These are phyloP conservation scores for Leptopilina boulardi DNA, from an alignment of 1,140 invertebrate species.

Conservation along the genomic window DNA sequence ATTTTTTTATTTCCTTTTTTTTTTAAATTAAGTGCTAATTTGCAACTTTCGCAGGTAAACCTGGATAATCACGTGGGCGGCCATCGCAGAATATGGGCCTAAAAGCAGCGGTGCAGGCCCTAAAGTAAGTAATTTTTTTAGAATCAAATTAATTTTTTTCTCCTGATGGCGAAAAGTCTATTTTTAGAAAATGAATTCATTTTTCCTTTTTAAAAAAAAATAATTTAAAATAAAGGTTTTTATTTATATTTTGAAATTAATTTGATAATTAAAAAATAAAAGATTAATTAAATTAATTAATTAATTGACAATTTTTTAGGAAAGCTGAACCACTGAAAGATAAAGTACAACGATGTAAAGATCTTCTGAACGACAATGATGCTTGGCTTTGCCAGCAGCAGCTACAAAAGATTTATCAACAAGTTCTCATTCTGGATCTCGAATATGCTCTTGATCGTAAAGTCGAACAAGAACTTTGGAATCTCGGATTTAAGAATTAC, in stretches of 20 bases:
- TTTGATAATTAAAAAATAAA: background rate
- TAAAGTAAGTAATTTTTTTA: constrained; percentile 77
- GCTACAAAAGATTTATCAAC: constrained; percentile 87
- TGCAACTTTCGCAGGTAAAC: background rate
- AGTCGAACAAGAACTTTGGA: constrained; percentile 93
- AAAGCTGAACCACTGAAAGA: constrained; percentile 84
- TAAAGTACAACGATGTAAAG: constrained; percentile 80
- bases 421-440: constrained; percentile 86
- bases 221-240: background rate
- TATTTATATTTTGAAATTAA: constrained; percentile 34
- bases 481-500: constrained; percentile 91
- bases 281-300: background rate
- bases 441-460: constrained; percentile 93
- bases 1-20: background rate
- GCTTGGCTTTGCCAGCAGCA: constrained; percentile 80
- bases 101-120: constrained; percentile 83
- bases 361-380: constrained; percentile 79
- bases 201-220: background rate
- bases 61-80: constrained; percentile 40
- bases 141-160: constrained; percentile 25
- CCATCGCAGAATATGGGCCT: constrained; percentile 79
- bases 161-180: background rate
- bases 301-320: constrained; percentile 64
- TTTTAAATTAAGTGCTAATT: background rate
- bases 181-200: background rate